Percentiles rank a stretch among this genome's conserved stretches.
Conservation (phyloP, 1,140 invertebrate species). For the Harlomillsia oculata region DNA sequence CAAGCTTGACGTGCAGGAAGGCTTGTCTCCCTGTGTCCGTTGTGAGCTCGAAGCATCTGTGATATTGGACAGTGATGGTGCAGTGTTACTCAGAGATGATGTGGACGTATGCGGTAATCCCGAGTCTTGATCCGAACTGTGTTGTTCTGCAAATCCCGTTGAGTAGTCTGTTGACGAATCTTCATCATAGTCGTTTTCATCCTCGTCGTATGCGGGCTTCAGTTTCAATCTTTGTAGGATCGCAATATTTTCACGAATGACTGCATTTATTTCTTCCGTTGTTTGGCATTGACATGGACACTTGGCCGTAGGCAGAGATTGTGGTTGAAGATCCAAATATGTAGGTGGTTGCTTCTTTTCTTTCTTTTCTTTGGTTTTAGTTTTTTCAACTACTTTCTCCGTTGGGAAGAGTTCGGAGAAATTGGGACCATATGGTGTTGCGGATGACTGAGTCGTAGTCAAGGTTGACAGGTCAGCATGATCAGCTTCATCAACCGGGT, state of each 20-base stretch:
- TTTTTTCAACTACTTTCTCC: too few relatives aligned
- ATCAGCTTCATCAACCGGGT: too few relatives aligned
- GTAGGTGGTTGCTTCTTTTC: too few relatives aligned
- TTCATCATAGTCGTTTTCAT: conserved; percentile 19
- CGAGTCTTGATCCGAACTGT: conserved; percentile 18
- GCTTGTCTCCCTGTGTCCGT: too few relatives aligned
- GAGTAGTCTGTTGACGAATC: conserved; percentile 14
- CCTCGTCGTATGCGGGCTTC: conserved; percentile 29
- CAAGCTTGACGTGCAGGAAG: too few relatives aligned
- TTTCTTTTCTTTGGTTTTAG: too few relatives aligned
- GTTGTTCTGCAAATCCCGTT: conserved; percentile 15
- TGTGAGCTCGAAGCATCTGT: too few relatives aligned
- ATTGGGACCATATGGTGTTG: too few relatives aligned
- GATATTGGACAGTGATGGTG: background rate
- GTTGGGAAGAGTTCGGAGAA: too few relatives aligned
- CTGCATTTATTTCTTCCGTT: conserved; percentile 30
- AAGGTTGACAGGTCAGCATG: too few relatives aligned
- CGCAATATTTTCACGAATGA: conserved; percentile 34
- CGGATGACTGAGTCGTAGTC: too few relatives aligned
- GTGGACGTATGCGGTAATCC: background rate
- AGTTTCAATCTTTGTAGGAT: conserved; percentile 35
- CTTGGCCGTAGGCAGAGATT: conserved; percentile 3
- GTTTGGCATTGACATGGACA: conserved; percentile 22
- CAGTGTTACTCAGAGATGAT: background rate
- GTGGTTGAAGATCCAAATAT: background rate